A percentile compares a stretch with the other conserved stretches of the same genome.
These are phyloP conservation scores for Listrodromus nycthemerus DNA, from an alignment of 2,888 invertebrate genomes.

Conservation along the genomic window DNA sequence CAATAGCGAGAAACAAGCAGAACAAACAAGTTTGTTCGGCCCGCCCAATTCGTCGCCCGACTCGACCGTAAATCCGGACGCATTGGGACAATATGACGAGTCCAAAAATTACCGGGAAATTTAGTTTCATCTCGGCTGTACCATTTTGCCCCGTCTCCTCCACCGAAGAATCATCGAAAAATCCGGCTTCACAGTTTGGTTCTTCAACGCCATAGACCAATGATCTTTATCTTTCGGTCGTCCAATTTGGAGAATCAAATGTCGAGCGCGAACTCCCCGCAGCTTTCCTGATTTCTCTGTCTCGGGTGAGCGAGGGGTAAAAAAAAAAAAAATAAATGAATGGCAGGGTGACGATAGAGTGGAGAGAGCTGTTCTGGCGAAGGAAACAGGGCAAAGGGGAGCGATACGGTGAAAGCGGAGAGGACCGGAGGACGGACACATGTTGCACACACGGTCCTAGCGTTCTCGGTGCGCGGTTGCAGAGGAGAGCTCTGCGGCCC, in stretches of 20 bases:
- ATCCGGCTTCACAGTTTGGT: neutral
- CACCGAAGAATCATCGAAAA: neutral
- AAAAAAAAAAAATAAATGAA: constrained; percentile 10
- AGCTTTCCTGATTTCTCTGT: constrained; percentile 16
- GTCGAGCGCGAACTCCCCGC: neutral
- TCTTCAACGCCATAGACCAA: neutral
- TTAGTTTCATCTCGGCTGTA: too few species aligned
- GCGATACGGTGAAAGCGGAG: constrained; percentile 67
- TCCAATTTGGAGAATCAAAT: constrained; percentile 34
- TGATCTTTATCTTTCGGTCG: constrained; percentile 14
- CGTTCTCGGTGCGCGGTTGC: constrained; percentile 49
- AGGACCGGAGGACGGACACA: constrained; percentile 81
- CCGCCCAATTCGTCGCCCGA: too few species aligned
- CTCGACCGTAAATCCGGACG: too few species aligned
- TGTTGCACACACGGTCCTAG: constrained; percentile 81
- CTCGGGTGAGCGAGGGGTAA: neutral
- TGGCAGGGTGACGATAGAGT: constrained; percentile 59
- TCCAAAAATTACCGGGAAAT: too few species aligned
- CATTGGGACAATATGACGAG: too few species aligned
- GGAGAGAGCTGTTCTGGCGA: constrained; percentile 42
- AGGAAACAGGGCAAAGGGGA: constrained; percentile 61
- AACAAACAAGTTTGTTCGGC: too few species aligned
- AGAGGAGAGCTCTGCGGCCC: constrained; percentile 5
- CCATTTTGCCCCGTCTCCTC: too few species aligned
- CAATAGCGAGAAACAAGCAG: too few species aligned